Conservation (phyloP, 2,888 invertebrate species). For the Eristalis tenax region DNA sequence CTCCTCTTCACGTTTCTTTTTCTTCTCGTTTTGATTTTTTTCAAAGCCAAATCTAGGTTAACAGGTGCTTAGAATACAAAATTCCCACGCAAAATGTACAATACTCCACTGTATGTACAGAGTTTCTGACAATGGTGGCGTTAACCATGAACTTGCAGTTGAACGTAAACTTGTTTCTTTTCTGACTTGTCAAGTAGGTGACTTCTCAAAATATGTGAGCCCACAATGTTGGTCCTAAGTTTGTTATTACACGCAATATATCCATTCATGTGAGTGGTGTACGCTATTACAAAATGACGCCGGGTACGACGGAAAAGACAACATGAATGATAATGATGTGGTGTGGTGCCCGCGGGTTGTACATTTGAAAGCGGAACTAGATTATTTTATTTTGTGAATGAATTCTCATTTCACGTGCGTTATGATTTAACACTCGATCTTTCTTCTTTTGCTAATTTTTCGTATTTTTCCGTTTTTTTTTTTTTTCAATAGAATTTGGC, state of each 20-base stretch:
- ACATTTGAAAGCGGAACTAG: conserved; percentile 12
- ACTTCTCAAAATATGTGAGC: conserved; percentile 17
- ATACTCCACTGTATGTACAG: background rate
- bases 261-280: background rate
- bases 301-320: background rate
- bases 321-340: background rate
- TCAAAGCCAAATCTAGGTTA: conserved; percentile 32
- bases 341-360: background rate
- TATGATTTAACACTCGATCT: background rate
- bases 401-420: background rate
- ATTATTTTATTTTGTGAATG: background rate
- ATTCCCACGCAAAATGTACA: conserved; percentile 29
- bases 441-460: background rate
- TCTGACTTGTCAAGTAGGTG: conserved; percentile 22
- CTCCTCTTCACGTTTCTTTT: background rate
- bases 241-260: conserved; percentile 32
- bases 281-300: conserved; percentile 18
- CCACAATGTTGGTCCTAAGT: background rate
- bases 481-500: conserved; percentile 40
- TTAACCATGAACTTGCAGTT: conserved; percentile 47
- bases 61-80: conserved; percentile 1
- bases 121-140: background rate
- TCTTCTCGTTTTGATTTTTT: background rate
- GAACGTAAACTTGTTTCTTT: conserved; percentile 23
- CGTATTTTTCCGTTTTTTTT: background rate